phyloP scores from a whole-genome alignment of 2,888 invertebrate species.

The Penaeus monodon region DNA sequence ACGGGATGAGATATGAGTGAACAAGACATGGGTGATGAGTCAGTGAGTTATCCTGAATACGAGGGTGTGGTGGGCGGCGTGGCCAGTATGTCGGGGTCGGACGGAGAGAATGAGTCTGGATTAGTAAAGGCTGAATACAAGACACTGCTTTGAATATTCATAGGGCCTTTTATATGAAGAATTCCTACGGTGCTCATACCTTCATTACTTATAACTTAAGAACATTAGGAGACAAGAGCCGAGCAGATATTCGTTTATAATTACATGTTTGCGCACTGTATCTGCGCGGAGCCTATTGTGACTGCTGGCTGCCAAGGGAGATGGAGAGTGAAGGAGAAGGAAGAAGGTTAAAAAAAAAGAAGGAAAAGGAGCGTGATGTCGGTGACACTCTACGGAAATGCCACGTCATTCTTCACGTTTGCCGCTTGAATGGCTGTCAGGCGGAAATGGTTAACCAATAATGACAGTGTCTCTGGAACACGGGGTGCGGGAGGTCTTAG shows the following conservation, averaged over 20 bases:
- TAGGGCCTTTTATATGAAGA: slow-evolving; percentile 36
- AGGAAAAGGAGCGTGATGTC: background rate
- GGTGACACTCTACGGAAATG: too few species aligned
- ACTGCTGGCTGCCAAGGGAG: background rate
- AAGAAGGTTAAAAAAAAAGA: background rate
- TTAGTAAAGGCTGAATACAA: slow-evolving; percentile 41
- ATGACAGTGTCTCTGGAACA: too few species aligned
- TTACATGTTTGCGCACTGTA: slow-evolving; percentile 30
- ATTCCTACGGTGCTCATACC: slow-evolving; percentile 32
- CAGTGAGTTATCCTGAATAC: background rate
- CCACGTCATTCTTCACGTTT: too few species aligned
- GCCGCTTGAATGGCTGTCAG: too few species aligned
- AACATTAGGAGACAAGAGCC: slow-evolving; percentile 37
- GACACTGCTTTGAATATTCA: slow-evolving; percentile 44
- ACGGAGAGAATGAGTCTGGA: slow-evolving; percentile 26
- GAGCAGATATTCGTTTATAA: slow-evolving; percentile 36
- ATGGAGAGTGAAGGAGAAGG: background rate
- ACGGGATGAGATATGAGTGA: too few species aligned
- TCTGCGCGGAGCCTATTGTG: background rate
- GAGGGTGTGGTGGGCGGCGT: background rate
- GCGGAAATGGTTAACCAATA: too few species aligned
- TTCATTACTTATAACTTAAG: slow-evolving; percentile 37
- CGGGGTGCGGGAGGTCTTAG: too few species aligned
- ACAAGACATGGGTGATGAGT: background rate
- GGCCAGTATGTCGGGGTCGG: slow-evolving; percentile 18